Evolutionary conservation across 2,888 invertebrate genomes (phyloP).

Genomic region (Alloscopus bannaensis): DNA sequence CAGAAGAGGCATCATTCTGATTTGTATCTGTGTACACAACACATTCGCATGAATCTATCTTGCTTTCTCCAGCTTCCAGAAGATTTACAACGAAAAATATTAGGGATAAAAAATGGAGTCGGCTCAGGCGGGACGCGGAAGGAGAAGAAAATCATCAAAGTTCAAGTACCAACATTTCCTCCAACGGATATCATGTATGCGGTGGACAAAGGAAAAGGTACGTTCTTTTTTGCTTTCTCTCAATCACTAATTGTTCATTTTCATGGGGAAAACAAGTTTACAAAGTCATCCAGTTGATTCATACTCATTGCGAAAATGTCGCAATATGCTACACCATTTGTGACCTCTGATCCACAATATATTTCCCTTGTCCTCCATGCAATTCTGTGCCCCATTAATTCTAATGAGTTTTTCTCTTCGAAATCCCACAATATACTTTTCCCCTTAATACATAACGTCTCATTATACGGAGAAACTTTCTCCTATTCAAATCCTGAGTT

Average conservation of each 20-base stretch:
- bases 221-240: no score
- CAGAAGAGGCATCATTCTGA: background rate
- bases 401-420: background rate
- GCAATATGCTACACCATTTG: no score
- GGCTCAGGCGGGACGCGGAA: constrained; percentile 64
- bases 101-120: constrained; percentile 74
- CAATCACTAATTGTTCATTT: no score
- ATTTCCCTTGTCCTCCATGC: background rate
- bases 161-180: constrained; percentile 87
- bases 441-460: background rate
- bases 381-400: constrained; percentile 3
- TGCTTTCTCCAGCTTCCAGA: constrained; percentile 83
- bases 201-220: constrained; percentile 73
- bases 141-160: constrained; percentile 80
- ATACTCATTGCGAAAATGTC: no score
- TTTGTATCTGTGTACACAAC: background rate
- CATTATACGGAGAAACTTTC: background rate
- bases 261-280: no score
- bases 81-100: constrained; percentile 92
- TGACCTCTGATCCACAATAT: no score
- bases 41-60: background rate
- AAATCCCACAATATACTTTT: no score
- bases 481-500: background rate
- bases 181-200: constrained; percentile 88
- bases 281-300: no score